phyloP scores from a whole-genome alignment of 2,797 vertebrate species.

The Rousettus madagascariensis region DNA sequence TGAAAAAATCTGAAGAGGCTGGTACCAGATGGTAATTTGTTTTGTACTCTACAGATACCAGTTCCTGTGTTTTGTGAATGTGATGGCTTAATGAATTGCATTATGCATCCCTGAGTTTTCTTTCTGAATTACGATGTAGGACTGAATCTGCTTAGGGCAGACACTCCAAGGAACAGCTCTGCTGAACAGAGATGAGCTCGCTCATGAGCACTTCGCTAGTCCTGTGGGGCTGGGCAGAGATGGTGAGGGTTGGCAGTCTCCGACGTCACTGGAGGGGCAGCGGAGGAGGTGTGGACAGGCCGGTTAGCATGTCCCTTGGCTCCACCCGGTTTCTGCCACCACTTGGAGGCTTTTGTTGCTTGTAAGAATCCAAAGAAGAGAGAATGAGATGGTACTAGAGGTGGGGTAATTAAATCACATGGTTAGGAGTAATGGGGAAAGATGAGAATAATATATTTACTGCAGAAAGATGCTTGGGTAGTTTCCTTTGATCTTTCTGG shows the following conservation, averaged over 20 bases:
- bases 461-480: not conserved
- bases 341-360: not conserved
- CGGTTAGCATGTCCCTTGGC: not conserved
- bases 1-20: conserved; percentile 43
- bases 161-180: not conserved
- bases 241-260: not conserved
- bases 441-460: not conserved
- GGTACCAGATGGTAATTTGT: conserved; percentile 52
- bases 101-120: conserved; percentile 29
- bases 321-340: not conserved
- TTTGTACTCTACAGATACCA: conserved; percentile 8
- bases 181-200: not conserved
- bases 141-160: not conserved
- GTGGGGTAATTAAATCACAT: fast-evolving
- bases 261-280: not conserved
- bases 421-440: not conserved
- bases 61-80: conserved; percentile 62
- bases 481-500: not conserved
- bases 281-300: not conserved
- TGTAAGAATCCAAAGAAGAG: not conserved
- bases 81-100: conserved; percentile 50
- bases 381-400: not conserved
- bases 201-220: not conserved
- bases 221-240: not conserved
- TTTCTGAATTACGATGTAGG: conserved; percentile 40